phyloP scores from a whole-genome alignment of 1,140 invertebrate genomes.

The Megalonaias nervosa region DNA sequence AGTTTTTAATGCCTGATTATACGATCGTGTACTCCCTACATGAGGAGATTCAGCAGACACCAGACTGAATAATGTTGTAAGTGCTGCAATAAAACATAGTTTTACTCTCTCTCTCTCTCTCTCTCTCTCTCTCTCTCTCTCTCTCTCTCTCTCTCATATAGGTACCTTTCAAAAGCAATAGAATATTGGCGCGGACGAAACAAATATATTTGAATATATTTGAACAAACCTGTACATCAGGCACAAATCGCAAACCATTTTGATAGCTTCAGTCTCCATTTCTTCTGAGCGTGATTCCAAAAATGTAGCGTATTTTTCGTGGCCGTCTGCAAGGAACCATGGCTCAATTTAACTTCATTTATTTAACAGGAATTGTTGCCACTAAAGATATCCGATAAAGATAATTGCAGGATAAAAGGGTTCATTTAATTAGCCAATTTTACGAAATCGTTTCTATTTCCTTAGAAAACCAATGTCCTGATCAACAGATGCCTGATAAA shows the following conservation, averaged over 20 bases:
- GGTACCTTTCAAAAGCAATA: neutral
- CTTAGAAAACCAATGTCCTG: neutral
- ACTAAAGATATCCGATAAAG: neutral
- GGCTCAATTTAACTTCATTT: neutral
- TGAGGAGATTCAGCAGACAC: too few species aligned
- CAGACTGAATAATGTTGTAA: too few species aligned
- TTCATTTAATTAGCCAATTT: neutral
- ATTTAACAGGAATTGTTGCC: neutral
- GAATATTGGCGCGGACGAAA: neutral
- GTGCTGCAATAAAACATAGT: too few species aligned
- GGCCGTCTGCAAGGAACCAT: slow-evolving; percentile 63
- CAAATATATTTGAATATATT: slow-evolving; percentile 42
- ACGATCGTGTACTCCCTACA: too few species aligned
- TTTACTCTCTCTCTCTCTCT: too few species aligned
- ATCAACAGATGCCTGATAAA: too few species aligned
- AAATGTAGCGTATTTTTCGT: slow-evolving; percentile 78
- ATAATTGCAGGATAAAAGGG: neutral
- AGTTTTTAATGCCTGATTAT: too few species aligned
- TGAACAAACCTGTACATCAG: slow-evolving; percentile 73
- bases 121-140: neutral
- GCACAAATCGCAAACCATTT: slow-evolving; percentile 75
- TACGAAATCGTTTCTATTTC: neutral
- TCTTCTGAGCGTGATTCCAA: slow-evolving; percentile 77
- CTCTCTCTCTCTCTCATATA: neutral
- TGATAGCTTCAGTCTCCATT: slow-evolving; percentile 80